Percentiles rank a stretch among this genome's conserved stretches.
phyloP scores from a whole-genome alignment of 2,888 invertebrate species.

The Monochamus alternatus region DNA sequence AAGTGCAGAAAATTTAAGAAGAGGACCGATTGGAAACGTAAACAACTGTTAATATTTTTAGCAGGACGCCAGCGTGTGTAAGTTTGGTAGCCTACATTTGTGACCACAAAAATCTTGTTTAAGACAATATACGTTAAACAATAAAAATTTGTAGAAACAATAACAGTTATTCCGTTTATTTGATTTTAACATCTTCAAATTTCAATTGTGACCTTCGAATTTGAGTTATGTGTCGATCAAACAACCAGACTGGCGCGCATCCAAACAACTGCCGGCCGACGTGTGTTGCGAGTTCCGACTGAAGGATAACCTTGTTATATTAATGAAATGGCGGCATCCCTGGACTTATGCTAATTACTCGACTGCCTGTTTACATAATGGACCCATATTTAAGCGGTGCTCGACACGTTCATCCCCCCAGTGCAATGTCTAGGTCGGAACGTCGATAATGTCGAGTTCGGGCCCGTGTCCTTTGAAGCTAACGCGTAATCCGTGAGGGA shows the following conservation, averaged over 20 bases:
- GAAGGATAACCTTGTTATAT: conserved; percentile 52
- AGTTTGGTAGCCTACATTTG: too few relatives aligned
- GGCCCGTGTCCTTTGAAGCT: conserved; percentile 14
- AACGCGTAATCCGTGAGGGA: neutral
- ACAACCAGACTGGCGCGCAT: neutral
- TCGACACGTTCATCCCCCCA: conserved; percentile 35
- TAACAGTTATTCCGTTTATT: too few relatives aligned
- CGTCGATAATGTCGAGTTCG: conserved; percentile 19
- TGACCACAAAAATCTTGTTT: too few relatives aligned
- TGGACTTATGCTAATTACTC: conserved; percentile 35
- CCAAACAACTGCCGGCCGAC: conserved; percentile 41
- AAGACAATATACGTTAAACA: too few relatives aligned
- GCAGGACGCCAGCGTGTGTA: too few relatives aligned
- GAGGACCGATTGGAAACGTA: too few relatives aligned
- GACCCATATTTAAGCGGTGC: conserved; percentile 55
- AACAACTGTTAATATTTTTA: too few relatives aligned
- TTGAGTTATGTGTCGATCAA: neutral
- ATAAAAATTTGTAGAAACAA: too few relatives aligned
- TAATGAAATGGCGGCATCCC: conserved; percentile 49
- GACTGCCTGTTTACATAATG: conserved; percentile 55
- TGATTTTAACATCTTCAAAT: too few relatives aligned
- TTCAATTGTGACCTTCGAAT: too few relatives aligned
- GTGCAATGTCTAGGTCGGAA: conserved; percentile 2
- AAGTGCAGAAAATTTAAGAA: too few relatives aligned
- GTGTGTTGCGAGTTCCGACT: conserved; percentile 46